Evolutionary conservation across 1,140 invertebrate species (phyloP).

Genomic region (Spodoptera frugiperda): DNA sequence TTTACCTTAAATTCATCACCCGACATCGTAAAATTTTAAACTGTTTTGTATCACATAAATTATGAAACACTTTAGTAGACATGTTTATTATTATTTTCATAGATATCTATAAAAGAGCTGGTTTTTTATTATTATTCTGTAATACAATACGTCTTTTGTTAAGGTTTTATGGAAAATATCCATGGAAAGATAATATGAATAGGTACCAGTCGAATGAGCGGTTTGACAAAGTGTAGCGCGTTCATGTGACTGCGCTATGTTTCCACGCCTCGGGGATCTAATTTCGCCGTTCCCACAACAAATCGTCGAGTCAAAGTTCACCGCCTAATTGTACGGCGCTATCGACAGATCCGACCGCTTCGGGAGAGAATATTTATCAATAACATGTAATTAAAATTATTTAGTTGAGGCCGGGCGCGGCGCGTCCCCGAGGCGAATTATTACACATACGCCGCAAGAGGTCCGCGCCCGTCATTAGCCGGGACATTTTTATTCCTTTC

Average conservation of each 20-base stretch:
- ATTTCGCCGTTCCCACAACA: conserved; percentile 80
- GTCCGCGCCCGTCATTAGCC: conserved; percentile 75
- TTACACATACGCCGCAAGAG: conserved; percentile 81
- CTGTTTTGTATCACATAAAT: conserved; percentile 50
- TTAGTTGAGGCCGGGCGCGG: conserved; percentile 65
- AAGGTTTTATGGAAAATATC: conserved; percentile 38
- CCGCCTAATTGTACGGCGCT: conserved; percentile 79
- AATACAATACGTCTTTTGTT: conserved; percentile 32
- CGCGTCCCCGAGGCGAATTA: conserved; percentile 77
- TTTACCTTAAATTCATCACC: conserved; percentile 49
- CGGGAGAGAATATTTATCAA: conserved; percentile 81
- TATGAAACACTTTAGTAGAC: conserved; percentile 46
- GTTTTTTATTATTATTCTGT: conserved; percentile 40
- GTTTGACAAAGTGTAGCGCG: conserved; percentile 32
- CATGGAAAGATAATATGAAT: conserved; percentile 14
- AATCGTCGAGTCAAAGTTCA: conserved; percentile 80
- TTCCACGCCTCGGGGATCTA: conserved; percentile 58
- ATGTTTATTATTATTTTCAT: conserved; percentile 48
- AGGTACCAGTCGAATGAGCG: background rate
- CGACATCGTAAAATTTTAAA: conserved; percentile 47
- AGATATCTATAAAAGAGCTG: conserved; percentile 41
- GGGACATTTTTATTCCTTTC: conserved; percentile 83
- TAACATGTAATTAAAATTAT: conserved; percentile 86
- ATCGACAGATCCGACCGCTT: conserved; percentile 77
- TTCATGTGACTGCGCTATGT: conserved; percentile 21